A percentile compares a stretch with the other conserved stretches of the same genome.
Evolutionary conservation across 2,888 invertebrate genomes (phyloP).

Genomic region (Lingula anatina): DNA sequence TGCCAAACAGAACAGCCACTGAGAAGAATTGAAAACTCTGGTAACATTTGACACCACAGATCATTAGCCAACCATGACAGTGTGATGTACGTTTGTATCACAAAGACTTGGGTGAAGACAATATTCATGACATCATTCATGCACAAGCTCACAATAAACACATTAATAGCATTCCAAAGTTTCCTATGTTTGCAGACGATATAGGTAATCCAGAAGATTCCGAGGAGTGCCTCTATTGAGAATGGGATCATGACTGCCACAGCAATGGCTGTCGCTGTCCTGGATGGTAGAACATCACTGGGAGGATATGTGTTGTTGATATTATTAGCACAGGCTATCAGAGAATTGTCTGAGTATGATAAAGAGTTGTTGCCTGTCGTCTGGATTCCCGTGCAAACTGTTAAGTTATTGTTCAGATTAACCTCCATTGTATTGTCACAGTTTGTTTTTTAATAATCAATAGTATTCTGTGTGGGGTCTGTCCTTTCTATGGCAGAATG

Average conservation of each 20-base stretch:
- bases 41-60: slow-evolving; percentile 39
- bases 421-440: too few species aligned
- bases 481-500: too few species aligned
- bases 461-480: too few species aligned
- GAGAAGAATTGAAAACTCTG: slow-evolving; percentile 42
- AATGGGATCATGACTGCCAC: slow-evolving; percentile 10
- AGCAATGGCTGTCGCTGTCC: slow-evolving; percentile 4
- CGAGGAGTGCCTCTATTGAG: slow-evolving; percentile 9
- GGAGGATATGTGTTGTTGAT: too few species aligned
- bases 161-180: slow-evolving; percentile 40
- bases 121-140: slow-evolving; percentile 46
- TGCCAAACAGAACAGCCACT: slow-evolving; percentile 48
- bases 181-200: slow-evolving; percentile 25
- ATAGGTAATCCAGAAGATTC: slow-evolving; percentile 8
- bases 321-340: too few species aligned
- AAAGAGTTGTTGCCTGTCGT: too few species aligned
- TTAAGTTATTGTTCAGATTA: too few species aligned
- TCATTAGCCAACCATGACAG: slow-evolving; percentile 37
- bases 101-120: slow-evolving; percentile 38
- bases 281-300: not conserved
- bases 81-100: slow-evolving; percentile 39
- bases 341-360: too few species aligned
- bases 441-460: not conserved
- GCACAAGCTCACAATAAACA: slow-evolving; percentile 45
- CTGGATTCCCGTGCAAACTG: too few species aligned